Conservation (phyloP, 2,888 invertebrate species). For the Caenorhabditis doughertyi region DNA sequence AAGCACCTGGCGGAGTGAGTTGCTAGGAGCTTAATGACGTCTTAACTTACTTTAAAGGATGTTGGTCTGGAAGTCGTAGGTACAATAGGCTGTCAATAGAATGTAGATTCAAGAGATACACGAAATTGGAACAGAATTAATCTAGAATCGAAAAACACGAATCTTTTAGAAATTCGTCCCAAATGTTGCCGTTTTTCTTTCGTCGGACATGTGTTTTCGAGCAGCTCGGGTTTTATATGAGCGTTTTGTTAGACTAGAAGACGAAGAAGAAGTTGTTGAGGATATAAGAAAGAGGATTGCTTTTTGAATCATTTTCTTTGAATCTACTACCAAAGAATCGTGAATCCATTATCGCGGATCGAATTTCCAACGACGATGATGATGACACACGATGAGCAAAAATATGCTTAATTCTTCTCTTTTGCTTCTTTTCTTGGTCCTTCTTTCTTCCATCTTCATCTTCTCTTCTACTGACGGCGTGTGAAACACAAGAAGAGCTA, state of each 20-base stretch:
- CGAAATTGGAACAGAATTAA: constrained; percentile 4
- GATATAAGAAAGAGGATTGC: not conserved
- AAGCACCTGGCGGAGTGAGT: no score
- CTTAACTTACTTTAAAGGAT: no score
- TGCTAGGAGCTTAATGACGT: no score
- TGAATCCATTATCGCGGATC: constrained; percentile 58
- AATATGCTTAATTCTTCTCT: constrained; percentile 57
- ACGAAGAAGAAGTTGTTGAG: constrained; percentile 13
- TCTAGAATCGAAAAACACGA: constrained; percentile 11
- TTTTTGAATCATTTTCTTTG: not conserved
- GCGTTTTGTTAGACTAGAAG: not conserved
- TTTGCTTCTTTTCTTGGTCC: constrained; percentile 10
- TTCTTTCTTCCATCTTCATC: not conserved
- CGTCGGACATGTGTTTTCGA: constrained; percentile 51
- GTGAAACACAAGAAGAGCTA: constrained; percentile 60
- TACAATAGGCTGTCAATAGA: no score
- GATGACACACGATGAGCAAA: constrained; percentile 42
- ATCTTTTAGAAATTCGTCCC: constrained; percentile 39
- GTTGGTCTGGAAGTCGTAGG: no score
- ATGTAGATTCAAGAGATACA: no score
- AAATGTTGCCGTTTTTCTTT: constrained; percentile 47
- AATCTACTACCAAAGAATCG: not conserved
- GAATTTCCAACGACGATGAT: constrained; percentile 14
- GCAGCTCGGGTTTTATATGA: constrained; percentile 37
- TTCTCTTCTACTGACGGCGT: constrained; percentile 22